Conservation (phyloP, 1,140 invertebrate genomes). For the Oncopodura yosiiana region DNA sequence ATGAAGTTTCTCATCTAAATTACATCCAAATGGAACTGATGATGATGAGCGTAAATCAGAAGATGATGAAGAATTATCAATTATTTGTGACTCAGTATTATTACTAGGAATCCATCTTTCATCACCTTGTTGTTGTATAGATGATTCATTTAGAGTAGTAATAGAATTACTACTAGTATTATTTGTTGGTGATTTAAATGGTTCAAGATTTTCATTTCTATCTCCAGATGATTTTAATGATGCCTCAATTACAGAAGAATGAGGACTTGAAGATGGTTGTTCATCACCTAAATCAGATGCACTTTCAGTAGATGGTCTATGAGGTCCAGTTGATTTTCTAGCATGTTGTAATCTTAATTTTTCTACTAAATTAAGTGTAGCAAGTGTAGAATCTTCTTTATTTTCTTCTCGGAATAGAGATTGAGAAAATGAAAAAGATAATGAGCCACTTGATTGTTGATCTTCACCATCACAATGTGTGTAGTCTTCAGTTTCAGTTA, state of each 20-base stretch:
- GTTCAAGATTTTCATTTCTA: background rate
- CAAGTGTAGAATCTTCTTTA: constrained; percentile 62
- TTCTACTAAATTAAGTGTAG: constrained; percentile 66
- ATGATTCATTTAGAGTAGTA: constrained; percentile 43
- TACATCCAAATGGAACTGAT: background rate
- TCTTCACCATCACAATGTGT: constrained; percentile 19
- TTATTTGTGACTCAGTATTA: constrained; percentile 43
- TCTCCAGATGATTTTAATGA: too few relatives aligned
- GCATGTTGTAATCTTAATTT: constrained; percentile 59
- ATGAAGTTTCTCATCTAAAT: too few relatives aligned
- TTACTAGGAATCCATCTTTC: constrained; percentile 57
- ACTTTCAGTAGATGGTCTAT: constrained; percentile 20
- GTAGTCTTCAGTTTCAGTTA: constrained; percentile 20
- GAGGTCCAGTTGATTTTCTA: constrained; percentile 46
- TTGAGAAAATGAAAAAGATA: constrained; percentile 53
- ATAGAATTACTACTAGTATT: constrained; percentile 4
- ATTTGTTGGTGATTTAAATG: background rate
- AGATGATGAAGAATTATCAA: constrained; percentile 38
- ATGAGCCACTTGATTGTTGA: constrained; percentile 36
- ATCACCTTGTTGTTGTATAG: constrained; percentile 49
- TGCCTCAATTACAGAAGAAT: too few relatives aligned
- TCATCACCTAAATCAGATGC: constrained; percentile 15
- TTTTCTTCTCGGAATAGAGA: constrained; percentile 64
- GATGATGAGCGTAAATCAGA: constrained; percentile 38
- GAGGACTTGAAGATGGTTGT: too few relatives aligned